A percentile compares a stretch with the other conserved stretches of the same genome.
Evolutionary conservation across 2,113 vertebrate genomes (phyloP).

Genomic region (Calyptommatus sinebrachiatus): DNA sequence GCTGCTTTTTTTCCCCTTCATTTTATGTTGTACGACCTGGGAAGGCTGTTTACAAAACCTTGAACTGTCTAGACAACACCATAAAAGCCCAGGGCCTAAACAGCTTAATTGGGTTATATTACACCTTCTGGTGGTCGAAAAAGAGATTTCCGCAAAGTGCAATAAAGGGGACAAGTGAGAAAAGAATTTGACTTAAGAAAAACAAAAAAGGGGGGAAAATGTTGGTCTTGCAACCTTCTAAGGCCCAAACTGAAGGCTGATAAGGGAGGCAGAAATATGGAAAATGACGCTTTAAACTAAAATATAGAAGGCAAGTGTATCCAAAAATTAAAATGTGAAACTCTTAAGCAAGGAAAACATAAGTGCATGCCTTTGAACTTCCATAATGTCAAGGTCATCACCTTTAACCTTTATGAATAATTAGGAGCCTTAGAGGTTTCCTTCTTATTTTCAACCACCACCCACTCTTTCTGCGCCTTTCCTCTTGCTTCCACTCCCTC

Average conservation of each 20-base stretch:
- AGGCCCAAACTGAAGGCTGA: constrained; percentile 61
- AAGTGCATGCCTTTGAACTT: constrained; percentile 88
- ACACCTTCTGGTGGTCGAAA: constrained; percentile 83
- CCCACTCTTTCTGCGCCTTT: constrained; percentile 63
- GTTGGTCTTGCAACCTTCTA: constrained; percentile 45
- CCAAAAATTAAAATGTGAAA: constrained; percentile 45
- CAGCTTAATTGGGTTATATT: constrained; percentile 98
- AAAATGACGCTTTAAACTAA: constrained; percentile 33
- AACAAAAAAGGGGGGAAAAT: background rate
- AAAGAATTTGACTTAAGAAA: constrained; percentile 65
- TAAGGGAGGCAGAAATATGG: constrained; percentile 39
- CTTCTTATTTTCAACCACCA: constrained; percentile 79
- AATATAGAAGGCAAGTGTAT: constrained; percentile 41
- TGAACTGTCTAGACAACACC: constrained; percentile 99
- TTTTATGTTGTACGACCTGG: constrained; percentile 80
- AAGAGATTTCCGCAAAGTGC: constrained; percentile 84
- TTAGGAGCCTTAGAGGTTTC: constrained; percentile 81
- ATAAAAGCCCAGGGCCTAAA: constrained; percentile 95
- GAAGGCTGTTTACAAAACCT: constrained; percentile 97
- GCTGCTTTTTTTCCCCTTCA: constrained; percentile 56
- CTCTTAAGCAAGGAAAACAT: constrained; percentile 71
- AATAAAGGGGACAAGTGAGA: constrained; percentile 77
- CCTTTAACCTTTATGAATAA: constrained; percentile 89
- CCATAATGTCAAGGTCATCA: constrained; percentile 91
- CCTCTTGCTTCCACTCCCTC: constrained; percentile 9